Conservation (phyloP, 1,140 invertebrate genomes). For the Venturia canescens region DNA sequence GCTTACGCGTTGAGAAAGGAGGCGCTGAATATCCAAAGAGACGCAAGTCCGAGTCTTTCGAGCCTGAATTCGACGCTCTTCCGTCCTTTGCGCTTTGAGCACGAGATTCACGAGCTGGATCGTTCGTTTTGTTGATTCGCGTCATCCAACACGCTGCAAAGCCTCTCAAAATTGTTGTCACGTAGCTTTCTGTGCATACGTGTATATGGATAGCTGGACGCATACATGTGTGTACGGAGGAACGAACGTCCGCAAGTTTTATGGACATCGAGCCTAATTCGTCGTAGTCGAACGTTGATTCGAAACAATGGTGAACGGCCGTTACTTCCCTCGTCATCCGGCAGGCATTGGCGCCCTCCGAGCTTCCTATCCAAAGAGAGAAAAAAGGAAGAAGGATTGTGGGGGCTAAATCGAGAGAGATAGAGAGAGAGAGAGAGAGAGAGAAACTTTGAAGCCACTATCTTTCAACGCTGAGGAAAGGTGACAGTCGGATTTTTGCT, state of each 20-base stretch:
- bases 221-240: neutral
- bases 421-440: neutral
- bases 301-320: conserved; percentile 22
- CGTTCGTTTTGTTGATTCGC: conserved; percentile 24
- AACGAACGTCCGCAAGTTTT: conserved; percentile 14
- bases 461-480: conserved; percentile 8
- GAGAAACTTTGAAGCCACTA: neutral
- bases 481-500: neutral
- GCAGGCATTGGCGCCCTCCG: conserved; percentile 15
- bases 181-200: neutral
- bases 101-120: neutral
- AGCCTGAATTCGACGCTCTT: neutral
- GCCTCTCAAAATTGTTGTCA: conserved; percentile 1
- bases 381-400: neutral
- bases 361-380: neutral
- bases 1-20: neutral
- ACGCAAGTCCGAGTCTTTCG: neutral
- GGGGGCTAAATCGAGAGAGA: neutral
- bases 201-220: neutral
- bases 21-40: neutral
- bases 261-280: conserved; percentile 31
- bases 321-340: conserved; percentile 26
- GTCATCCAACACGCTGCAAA: neutral
- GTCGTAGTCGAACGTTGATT: conserved; percentile 9
- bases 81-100: neutral